These are phyloP conservation scores for Polydrusus pterygomalis DNA, from an alignment of 2,888 invertebrate species.

Conservation along the genomic window DNA sequence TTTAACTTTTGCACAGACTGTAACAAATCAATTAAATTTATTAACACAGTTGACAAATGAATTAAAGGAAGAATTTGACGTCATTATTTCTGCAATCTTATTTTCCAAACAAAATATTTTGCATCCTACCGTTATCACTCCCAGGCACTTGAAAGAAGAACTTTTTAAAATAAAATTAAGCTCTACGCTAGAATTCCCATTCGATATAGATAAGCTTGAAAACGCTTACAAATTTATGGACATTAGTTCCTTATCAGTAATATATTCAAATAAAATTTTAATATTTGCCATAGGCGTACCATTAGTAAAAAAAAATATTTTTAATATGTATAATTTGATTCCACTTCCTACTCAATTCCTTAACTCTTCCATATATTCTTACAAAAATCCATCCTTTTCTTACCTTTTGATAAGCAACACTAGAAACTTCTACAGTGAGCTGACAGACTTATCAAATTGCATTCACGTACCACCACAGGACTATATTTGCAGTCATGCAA, in stretches of 20 bases:
- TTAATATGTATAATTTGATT: constrained; percentile 34
- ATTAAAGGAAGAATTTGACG: constrained; percentile 51
- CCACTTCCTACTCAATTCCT: neutral
- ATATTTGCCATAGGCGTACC: constrained; percentile 48
- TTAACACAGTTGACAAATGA: constrained; percentile 51
- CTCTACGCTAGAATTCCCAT: constrained; percentile 50
- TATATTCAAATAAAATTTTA: constrained; percentile 49
- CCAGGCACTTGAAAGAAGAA: constrained; percentile 42
- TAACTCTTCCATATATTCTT: constrained; percentile 19
- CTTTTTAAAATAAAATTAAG: constrained; percentile 39
- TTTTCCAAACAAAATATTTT: constrained; percentile 57
- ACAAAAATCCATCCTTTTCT: constrained; percentile 21
- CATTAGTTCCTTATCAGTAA: constrained; percentile 41
- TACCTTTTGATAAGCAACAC: constrained; percentile 14
- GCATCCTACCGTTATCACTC: constrained; percentile 54
- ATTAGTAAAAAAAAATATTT: constrained; percentile 35
- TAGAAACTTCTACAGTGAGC: constrained; percentile 12
- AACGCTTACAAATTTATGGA: constrained; percentile 47
- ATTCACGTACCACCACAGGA: neutral
- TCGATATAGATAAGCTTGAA: constrained; percentile 44
- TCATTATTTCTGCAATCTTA: constrained; percentile 52
- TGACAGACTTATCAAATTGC: constrained; percentile 12
- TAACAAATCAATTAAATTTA: constrained; percentile 54
- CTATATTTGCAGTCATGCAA: neutral
- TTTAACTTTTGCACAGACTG: constrained; percentile 39